Base-by-base conservation (phyloP, 2,113 vertebrate species). In the Chaetura pelagica region DNA sequence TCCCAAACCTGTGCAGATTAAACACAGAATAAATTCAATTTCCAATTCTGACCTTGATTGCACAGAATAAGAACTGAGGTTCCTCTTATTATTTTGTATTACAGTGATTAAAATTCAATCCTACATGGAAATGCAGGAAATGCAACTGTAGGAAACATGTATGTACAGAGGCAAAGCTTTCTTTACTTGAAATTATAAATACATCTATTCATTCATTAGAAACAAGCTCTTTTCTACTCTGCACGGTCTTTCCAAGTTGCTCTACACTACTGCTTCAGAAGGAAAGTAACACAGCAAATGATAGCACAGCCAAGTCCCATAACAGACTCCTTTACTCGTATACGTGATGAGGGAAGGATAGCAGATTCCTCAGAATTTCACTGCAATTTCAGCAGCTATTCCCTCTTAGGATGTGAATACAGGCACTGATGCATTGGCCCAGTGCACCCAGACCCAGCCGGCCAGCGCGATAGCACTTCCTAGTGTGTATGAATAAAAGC, bases 361-460 rank as follows among this genome's bases (percentile, higher is more conserved):
- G 5, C 40, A 51, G 27, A 75, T 64, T 58, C 88, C 57, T 38
- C 51, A 93, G n/a, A 93, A 90, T 96, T 94, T 89, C 66, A 62
- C 16, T 46, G 34, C 29, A 8, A 34, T 80, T 62, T 64, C 84
- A 72, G 73, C 34, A 82, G 81, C 27, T 91, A 32, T 55, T 89
- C 51, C 68, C 69, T 89, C 34, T 26, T 52, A 72, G 58, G 68
- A 30, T 58, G 7, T 54, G n/a, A 86, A 12, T 6, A 23, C 4
- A 44, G 15, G n/a, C 80, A 84, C 24, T 63, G 55, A 59, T 34
- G 38, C 15, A 77, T 23, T n/a, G 82, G 58, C 55, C 48, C 29
- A 12, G 49, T 7, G 6, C 54, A 74, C 38, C 59, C 7, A 0
- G 9, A 75, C 58, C 0, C 63, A 74, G 64, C 48, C 7, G 84